phyloP scores from a whole-genome alignment of 2,113 vertebrate species.

The Copsychus sechellarum region DNA sequence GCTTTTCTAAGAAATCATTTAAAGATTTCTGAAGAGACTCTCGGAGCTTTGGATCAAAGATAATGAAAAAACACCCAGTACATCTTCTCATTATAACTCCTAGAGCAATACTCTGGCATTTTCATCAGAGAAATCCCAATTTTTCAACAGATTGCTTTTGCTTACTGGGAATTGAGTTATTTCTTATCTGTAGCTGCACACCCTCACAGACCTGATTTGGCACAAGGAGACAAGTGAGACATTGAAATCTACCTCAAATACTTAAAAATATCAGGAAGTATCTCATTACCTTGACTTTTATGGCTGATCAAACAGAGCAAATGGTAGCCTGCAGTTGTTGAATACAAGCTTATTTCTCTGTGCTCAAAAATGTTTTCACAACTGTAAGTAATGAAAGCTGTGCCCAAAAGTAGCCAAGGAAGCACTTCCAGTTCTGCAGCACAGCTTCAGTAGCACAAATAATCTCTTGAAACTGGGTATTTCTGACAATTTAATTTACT shows the following conservation, averaged over 20 bases:
- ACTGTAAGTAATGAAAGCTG: neutral
- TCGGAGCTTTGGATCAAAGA: neutral
- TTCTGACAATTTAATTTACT: slow-evolving; percentile 20
- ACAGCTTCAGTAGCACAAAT: neutral
- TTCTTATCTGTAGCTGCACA: neutral
- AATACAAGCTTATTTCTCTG: neutral
- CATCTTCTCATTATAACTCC: neutral
- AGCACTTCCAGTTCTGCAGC: neutral
- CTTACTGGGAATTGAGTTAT: neutral
- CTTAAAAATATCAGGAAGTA: neutral
- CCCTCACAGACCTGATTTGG: neutral
- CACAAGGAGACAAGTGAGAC: neutral
- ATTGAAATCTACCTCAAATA: neutral
- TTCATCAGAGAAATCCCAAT: neutral
- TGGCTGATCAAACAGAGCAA: neutral
- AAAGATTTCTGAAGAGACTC: neutral
- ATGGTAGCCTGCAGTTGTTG: accelerated
- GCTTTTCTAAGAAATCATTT: neutral
- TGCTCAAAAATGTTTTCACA: neutral
- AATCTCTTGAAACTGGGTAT: neutral
- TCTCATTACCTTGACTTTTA: neutral
- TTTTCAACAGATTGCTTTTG: neutral
- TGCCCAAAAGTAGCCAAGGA: neutral
- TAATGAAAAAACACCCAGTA: neutral
- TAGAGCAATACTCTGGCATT: neutral